Conservation (phyloP, 2,888 invertebrate genomes). For the Drosophila mulleri region DNA sequence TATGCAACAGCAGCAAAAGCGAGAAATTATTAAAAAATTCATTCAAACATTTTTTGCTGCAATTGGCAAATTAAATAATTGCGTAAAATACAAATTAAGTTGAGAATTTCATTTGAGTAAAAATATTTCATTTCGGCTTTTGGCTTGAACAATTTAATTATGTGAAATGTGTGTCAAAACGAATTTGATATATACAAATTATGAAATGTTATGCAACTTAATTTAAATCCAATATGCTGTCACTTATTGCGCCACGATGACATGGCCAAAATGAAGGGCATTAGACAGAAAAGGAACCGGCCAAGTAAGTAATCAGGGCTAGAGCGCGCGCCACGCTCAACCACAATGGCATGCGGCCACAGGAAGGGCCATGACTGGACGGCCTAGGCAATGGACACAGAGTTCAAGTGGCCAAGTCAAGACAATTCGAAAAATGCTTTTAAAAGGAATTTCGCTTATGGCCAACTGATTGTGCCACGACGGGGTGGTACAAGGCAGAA, state of each 20-base stretch:
- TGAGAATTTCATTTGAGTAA: neutral
- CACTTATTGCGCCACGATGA: slow-evolving; percentile 58
- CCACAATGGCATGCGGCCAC: slow-evolving; percentile 18
- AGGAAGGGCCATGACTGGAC: slow-evolving; percentile 1
- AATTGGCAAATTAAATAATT: slow-evolving; percentile 31
- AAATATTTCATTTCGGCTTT: neutral
- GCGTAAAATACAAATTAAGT: slow-evolving; percentile 6
- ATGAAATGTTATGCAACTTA: slow-evolving; percentile 3
- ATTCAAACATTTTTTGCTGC: slow-evolving; percentile 10
- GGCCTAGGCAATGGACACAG: slow-evolving; percentile 18
- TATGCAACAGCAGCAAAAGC: slow-evolving; percentile 3
- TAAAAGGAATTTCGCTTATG: slow-evolving; percentile 80
- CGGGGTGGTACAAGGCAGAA: slow-evolving; percentile 13
- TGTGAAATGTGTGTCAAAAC: neutral
- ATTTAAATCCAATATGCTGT: slow-evolving; percentile 51
- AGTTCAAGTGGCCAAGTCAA: slow-evolving; percentile 76
- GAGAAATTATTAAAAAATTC: slow-evolving; percentile 14
- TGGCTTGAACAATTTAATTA: slow-evolving; percentile 2
- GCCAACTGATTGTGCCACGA: slow-evolving; percentile 74
- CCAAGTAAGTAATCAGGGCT: slow-evolving; percentile 45
- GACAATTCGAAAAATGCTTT: slow-evolving; percentile 79
- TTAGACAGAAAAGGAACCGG: slow-evolving; percentile 17
- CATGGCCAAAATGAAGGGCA: slow-evolving; percentile 39
- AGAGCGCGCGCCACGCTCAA: slow-evolving; percentile 8
- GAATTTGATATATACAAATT: neutral